Evolutionary conservation across 2,888 invertebrate species (phyloP).

Genomic region (Acrobasis repandana): DNA sequence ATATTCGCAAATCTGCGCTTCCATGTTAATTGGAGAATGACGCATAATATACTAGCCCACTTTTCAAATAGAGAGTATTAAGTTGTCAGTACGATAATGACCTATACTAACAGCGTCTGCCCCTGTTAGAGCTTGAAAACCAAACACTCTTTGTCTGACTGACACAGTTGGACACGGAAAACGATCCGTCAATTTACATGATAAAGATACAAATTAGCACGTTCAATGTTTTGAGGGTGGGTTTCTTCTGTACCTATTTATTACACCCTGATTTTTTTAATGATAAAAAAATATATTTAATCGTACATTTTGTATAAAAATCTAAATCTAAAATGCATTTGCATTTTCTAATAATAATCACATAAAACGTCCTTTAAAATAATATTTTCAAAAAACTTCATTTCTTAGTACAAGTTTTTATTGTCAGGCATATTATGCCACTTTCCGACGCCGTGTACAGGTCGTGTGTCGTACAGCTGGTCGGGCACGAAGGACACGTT

Average conservation of each 20-base stretch:
- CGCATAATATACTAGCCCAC: conserved; percentile 13
- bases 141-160: conserved; percentile 33
- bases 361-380: no score
- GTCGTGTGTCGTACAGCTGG: no score
- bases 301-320: neutral
- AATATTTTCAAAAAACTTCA: no score
- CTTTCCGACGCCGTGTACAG: no score
- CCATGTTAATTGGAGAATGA: conserved; percentile 13
- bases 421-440: no score
- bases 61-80: conserved; percentile 14
- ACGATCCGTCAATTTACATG: conserved; percentile 28
- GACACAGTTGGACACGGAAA: conserved; percentile 34
- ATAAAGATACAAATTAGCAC: conserved; percentile 25
- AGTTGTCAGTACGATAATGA: conserved; percentile 15
- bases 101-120: conserved; percentile 16
- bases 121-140: conserved; percentile 23
- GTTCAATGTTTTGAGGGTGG: neutral
- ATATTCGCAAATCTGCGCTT: neutral
- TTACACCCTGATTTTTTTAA: neutral
- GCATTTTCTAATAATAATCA: no score
- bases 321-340: no score
- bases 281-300: no score
- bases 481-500: no score
- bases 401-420: no score
- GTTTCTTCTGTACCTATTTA: neutral